Evolutionary conservation across 2,113 vertebrate genomes (phyloP), one percentile per base, ranked within the genome.

Genomic region (Ceyx cyanopectus): DNA sequence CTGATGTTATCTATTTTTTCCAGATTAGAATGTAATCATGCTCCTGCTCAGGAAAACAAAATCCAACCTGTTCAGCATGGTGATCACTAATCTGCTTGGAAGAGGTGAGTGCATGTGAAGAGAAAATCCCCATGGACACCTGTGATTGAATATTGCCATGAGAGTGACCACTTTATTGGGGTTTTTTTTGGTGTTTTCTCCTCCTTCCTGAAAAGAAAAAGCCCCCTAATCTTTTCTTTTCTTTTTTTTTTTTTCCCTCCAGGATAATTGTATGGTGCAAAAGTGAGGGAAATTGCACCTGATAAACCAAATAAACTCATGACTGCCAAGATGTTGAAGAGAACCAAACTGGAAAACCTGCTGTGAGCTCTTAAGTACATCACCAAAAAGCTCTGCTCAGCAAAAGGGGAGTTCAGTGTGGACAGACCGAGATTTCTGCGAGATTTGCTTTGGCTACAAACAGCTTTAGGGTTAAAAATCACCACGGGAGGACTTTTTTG

Each of bases 1-100:
- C 74, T 86, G 81, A 5, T 37, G 77, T 43, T 50, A 79, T 29
- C 54, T 75, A 2, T 53, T 89, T 89, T 84, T 84, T 58, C 45
- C 50, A 76, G 89, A 96, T 95, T 90, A 92, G 85, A 85, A 81
- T 41, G n/a, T 93, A 94, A 90, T 87, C 75, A 43, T 12, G 48
- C 32, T 92, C 40, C 65, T 86, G 85, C 68, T 94, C 37, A 70
- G 82, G 46, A 5, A 26, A 81, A 66, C 61, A 29, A 41, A 32
- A 69, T 43, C 62, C 14, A 8, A 86, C 83, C 93, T 87, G 66
- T 62, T 94, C 70, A 73, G 50, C 74, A 69, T 1, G 1, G 32
- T 6, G 20, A 69, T 68, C 40, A 34, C 58, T 84, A 84, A 85
- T 86, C 86, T 63, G 57, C 77, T 68, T 76, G 74, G 48, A 68